Evolutionary conservation across 1,140 invertebrate genomes (phyloP).

Genomic region (Potamilus streckersoni): DNA sequence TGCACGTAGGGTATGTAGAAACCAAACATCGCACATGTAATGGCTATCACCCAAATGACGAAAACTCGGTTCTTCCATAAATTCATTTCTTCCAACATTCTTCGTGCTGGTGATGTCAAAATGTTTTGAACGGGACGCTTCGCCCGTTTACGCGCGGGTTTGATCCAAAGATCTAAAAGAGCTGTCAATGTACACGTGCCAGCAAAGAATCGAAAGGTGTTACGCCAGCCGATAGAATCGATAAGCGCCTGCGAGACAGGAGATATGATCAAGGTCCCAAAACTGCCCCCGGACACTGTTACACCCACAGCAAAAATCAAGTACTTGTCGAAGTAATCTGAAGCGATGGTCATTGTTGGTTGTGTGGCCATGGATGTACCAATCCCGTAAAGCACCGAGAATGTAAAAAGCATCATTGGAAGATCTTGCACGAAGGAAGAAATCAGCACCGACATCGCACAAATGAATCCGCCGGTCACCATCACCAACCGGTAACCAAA

Average conservation of each 20-base stretch:
- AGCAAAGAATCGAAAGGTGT: constrained; percentile 41
- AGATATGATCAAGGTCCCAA: constrained; percentile 53
- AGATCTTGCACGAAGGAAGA: constrained; percentile 50
- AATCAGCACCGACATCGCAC: constrained; percentile 37
- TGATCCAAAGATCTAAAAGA: constrained; percentile 28
- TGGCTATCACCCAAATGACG: constrained; percentile 48
- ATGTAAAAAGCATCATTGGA: constrained; percentile 42
- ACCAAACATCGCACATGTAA: constrained; percentile 54
- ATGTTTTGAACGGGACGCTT: constrained; percentile 26
- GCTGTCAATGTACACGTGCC: constrained; percentile 29
- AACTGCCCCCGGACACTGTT: constrained; percentile 53
- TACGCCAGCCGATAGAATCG: constrained; percentile 49
- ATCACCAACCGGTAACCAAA: constrained; percentile 46
- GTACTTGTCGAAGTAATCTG: constrained; percentile 56
- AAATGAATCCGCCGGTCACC: constrained; percentile 47
- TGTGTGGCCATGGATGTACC: constrained; percentile 49
- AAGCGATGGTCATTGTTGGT: constrained; percentile 50
- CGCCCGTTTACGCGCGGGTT: constrained; percentile 14
- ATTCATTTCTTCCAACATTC: constrained; percentile 45
- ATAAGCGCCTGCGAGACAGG: constrained; percentile 51
- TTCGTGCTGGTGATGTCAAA: constrained; percentile 32
- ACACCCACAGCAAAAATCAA: constrained; percentile 49
- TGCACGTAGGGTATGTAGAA: constrained; percentile 59
- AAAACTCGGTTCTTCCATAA: constrained; percentile 59
- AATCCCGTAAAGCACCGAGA: constrained; percentile 52